phyloP scores from a whole-genome alignment of 2,888 invertebrate species.

The Kryphioiulus occultus region DNA sequence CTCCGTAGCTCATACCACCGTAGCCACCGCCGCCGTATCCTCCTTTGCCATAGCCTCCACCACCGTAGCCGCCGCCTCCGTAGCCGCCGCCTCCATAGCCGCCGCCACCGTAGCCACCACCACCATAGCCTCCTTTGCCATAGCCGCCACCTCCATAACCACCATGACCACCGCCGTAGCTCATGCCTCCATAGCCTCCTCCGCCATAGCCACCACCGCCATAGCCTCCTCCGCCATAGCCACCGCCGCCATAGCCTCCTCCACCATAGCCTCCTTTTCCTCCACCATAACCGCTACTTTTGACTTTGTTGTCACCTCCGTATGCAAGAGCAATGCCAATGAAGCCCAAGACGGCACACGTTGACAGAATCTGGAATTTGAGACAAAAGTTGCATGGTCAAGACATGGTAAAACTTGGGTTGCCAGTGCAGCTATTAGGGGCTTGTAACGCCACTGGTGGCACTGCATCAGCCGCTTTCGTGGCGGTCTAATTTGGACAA shows the following conservation, averaged over 20 bases:
- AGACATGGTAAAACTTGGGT: not conserved
- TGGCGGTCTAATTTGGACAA: too few relatives aligned
- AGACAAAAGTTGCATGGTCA: not conserved
- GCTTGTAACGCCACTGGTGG: too few relatives aligned
- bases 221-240: conserved; percentile 32
- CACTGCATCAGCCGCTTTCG: too few relatives aligned
- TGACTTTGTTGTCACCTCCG: conserved; percentile 39
- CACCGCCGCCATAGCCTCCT: conserved; percentile 1
- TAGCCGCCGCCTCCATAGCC: not conserved
- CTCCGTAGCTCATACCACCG: not conserved
- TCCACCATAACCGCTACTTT: not conserved
- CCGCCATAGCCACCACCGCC: not conserved
- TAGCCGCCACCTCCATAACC: not conserved
- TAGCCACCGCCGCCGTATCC: not conserved
- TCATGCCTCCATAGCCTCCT: not conserved
- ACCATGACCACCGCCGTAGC: not conserved
- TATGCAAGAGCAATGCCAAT: conserved; percentile 23
- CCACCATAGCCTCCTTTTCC: not conserved
- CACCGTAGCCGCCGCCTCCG: conserved; percentile 7
- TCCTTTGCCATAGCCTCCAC: not conserved
- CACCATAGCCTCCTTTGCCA: not conserved
- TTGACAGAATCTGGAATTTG: conserved; percentile 41
- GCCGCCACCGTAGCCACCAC: conserved; percentile 33
- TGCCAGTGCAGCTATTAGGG: not conserved
- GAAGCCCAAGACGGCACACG: conserved; percentile 38